Evolutionary conservation across 1,140 invertebrate genomes (phyloP).

Genomic region (Lineus longissimus): DNA sequence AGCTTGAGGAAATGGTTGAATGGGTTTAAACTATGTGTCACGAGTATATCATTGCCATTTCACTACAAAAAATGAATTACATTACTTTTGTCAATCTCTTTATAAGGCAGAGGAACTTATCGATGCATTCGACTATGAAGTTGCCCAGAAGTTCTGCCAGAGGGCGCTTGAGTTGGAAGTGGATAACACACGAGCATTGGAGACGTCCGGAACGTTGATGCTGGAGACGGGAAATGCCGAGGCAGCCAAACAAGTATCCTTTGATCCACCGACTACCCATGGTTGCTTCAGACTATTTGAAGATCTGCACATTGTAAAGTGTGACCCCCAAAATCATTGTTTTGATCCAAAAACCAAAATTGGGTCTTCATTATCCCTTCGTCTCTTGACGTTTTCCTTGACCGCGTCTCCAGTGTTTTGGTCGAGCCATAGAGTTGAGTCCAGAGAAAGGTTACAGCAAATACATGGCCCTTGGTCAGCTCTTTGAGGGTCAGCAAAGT

Average conservation of each 20-base stretch:
- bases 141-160: constrained; percentile 49
- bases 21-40: no score
- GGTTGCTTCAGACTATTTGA: not conserved
- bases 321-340: no score
- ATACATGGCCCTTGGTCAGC: constrained; percentile 54
- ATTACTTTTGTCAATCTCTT: not conserved
- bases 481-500: constrained; percentile 46
- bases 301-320: no score
- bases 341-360: no score
- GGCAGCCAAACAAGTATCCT: constrained; percentile 42
- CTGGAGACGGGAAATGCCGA: constrained; percentile 50
- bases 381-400: not conserved
- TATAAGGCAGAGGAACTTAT: constrained; percentile 45
- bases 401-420: constrained; percentile 41
- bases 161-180: constrained; percentile 47
- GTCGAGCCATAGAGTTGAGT: constrained; percentile 43
- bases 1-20: no score
- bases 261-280: not conserved
- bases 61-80: no score
- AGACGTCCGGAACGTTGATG: constrained; percentile 45
- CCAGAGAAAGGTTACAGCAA: constrained; percentile 52
- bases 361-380: no score
- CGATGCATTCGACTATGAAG: constrained; percentile 45
- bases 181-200: constrained; percentile 46
- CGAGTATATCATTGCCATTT: no score